Base-by-base conservation (phyloP, 2,113 vertebrate species). In the Psilopogon haemacephalus region DNA sequence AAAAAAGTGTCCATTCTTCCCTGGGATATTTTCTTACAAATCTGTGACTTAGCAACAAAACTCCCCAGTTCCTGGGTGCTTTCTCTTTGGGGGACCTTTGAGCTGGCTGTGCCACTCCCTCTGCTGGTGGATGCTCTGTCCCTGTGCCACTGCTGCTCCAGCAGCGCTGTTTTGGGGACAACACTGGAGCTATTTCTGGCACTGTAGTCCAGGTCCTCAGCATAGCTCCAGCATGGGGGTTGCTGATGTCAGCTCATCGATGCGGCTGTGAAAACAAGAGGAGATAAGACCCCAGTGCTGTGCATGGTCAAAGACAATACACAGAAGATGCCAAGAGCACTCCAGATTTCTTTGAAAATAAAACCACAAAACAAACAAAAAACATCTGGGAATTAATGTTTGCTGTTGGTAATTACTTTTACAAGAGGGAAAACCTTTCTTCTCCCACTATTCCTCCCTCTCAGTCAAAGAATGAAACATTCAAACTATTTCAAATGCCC, bases 291-390 rank as follows among this genome's bases (percentile, higher is more conserved):
- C n/a, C 78, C 21, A 10, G 2, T 0, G 4, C 65, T 37, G 44
- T 2, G 1, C 81, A 35, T 72, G 64, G 75, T 76, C 69, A 64
- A 70, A 89, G 92, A 46, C 71, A 63, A 68, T 30, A 48, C 44
- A 56, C n/a, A 26, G 65, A 62, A 70, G 85, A 67, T 77, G 94
- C 78, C 60, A 74, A 94, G 60, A 54, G 62, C 46, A 28, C 69
- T 95, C 89, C 82, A 71, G 75, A 80, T 63, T 63, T 77, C 60
- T 80, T 88, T 74, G 91, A 83, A 87, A 96, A 93, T 64, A 87
- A 78, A 88, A 84, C 11, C 69, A 50, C 17, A 8, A 86, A 81
- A n/a, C 32, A 86, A 88, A 85, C 17, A 60, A 46, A 56, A 91
- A 80, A n/a, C 86, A 77, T 58, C 84, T 89, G 95, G 94, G 93